Conservation (phyloP, 2,113 vertebrate genomes). For the Zingel zingel region DNA sequence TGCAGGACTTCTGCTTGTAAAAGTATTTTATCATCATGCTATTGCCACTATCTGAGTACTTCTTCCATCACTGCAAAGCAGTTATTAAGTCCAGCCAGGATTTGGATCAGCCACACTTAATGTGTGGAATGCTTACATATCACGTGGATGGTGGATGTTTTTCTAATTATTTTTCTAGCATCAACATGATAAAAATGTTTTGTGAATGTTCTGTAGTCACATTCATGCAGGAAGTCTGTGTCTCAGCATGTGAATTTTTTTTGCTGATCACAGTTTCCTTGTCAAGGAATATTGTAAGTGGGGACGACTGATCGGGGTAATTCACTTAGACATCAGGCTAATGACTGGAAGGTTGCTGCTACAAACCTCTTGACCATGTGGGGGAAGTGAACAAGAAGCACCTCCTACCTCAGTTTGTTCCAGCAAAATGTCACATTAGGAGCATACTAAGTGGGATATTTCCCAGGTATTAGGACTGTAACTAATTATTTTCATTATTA, state of each 20-base stretch:
- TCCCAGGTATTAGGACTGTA: neutral
- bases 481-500: neutral
- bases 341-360: constrained; percentile 17
- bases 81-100: neutral
- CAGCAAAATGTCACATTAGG: no score
- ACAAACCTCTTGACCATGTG: neutral
- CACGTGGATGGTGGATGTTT: neutral
- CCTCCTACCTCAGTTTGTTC: neutral
- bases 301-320: neutral
- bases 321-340: constrained; percentile 18
- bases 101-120: neutral
- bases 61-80: neutral
- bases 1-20: neutral
- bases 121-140: neutral
- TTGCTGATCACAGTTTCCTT: neutral
- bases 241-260: no score
- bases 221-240: neutral
- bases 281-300: neutral
- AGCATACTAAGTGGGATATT: neutral
- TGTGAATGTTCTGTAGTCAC: neutral
- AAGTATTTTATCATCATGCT: neutral
- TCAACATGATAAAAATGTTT: neutral
- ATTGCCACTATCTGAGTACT: neutral
- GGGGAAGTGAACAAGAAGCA: neutral
- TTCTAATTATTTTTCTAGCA: neutral